Base-by-base conservation (phyloP, 2,888 invertebrate species). In the Acleris holmiana region DNA sequence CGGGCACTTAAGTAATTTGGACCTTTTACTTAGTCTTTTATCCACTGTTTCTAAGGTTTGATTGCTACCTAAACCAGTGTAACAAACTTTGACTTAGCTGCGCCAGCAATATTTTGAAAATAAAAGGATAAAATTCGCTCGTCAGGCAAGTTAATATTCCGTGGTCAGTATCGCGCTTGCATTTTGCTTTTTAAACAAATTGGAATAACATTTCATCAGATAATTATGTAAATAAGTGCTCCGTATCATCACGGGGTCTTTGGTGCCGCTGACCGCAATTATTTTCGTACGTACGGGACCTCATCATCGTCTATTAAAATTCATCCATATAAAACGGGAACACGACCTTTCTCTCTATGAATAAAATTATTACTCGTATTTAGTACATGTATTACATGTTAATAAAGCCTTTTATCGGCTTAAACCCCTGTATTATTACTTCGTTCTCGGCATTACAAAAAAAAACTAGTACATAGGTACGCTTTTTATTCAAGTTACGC, bases 261-360 rank as follows among this genome's bases (percentile, higher is more conserved):
- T 71, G 71, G 72, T 69, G 71, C 69, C 68, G 73, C 73, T 80
- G 79, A 79, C 79, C 80, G 77, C 68, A 84, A 84, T 86, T 84
- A 84, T 79, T 80, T 77, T 77, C 76, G 70, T 74, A 73, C 73
- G 76, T 76, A 74, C 79, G 74, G 69, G 74, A 77, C 71, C 78
- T 81, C 83, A 86, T 86, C 85, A 82, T 82, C 76, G 78, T 80
- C 78, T 85, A 84, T 88, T 87, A 85, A 88, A 88, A 87, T 86
- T 86, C 83, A 86, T 82, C 76, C 80, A 82, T 80, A 82, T 75
- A 66, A 62, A 67, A 67, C 35, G 61, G 49, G 56, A 64, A 79
- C 78, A 76, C 77, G 82, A 80, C 83, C 83, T 80, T 82, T 78
- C 71, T 73, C 76, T 77, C 79, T 77, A 82, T 84, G 83, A 83